These are phyloP conservation scores for Neodiprion lecontei DNA, from an alignment of 1,140 invertebrate genomes.

Conservation along the genomic window DNA sequence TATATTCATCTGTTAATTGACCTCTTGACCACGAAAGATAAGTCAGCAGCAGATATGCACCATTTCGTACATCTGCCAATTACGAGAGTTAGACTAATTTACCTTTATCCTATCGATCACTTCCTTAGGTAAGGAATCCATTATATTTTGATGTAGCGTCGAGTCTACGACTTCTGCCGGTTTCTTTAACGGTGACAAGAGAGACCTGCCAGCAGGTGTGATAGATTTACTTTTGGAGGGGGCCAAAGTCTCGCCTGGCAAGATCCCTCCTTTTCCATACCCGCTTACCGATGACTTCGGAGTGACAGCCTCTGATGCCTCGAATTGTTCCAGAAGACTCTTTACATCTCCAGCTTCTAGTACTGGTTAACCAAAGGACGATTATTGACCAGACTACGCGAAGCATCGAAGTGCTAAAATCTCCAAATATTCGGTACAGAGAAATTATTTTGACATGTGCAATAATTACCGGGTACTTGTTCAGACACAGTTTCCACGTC, in stretches of 20 bases:
- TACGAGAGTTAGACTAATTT: constrained; percentile 24
- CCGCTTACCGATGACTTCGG: not conserved
- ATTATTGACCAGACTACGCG: not conserved
- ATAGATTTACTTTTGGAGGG: not conserved
- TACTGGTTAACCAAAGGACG: constrained; percentile 40
- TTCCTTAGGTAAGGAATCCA: constrained; percentile 55
- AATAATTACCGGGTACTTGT: constrained; percentile 40
- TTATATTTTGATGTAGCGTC: constrained; percentile 52
- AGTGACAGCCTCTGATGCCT: constrained; percentile 54
- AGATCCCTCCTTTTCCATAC: not conserved
- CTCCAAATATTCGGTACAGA: not conserved
- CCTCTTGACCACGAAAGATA: not conserved
- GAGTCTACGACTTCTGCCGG: constrained; percentile 28
- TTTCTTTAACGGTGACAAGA: constrained; percentile 31
- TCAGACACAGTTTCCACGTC: constrained; percentile 40
- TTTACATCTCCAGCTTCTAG: constrained; percentile 62
- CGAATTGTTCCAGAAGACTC: constrained; percentile 66
- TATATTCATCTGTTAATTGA: constrained; percentile 6
- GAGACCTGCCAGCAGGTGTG: constrained; percentile 24
- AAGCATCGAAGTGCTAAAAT: not conserved
- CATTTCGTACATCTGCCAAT: not conserved
- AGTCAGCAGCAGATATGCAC: not conserved
- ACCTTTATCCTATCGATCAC: constrained; percentile 63
- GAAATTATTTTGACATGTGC: not conserved
- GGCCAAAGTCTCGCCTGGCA: not conserved